A percentile compares a stretch with the other conserved stretches of the same genome.
Evolutionary conservation across 2,797 vertebrate species (phyloP).

Genomic region (Chaetophractus vellerosus): DNA sequence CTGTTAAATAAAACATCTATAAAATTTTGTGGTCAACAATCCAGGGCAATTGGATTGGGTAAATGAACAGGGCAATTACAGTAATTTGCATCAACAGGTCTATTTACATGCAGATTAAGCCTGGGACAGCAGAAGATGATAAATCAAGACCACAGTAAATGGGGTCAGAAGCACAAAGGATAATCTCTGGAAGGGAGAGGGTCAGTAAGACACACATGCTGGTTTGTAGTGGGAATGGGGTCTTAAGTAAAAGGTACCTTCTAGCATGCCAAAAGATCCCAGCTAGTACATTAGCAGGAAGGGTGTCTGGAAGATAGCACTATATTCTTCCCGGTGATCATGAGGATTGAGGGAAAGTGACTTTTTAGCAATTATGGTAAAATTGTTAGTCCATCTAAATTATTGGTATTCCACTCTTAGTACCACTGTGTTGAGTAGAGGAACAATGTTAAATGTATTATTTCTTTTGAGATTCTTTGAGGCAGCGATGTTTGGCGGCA

Average conservation of each 20-base stretch:
- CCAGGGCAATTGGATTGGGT: not conserved
- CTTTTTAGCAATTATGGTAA: conserved; percentile 61
- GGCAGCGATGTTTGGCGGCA: conserved; percentile 12
- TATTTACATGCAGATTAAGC: conserved; percentile 46
- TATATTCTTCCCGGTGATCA: not conserved
- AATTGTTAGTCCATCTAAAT: conserved; percentile 5
- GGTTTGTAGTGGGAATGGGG: not conserved
- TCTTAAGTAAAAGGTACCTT: conserved; percentile 51
- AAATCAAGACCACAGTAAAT: conserved; percentile 28
- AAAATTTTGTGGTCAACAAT: conserved; percentile 26
- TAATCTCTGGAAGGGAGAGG: not conserved
- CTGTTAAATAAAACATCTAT: conserved; percentile 47
- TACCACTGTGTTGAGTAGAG: not conserved
- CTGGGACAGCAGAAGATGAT: conserved; percentile 37
- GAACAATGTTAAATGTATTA: conserved; percentile 47
- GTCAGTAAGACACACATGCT: not conserved
- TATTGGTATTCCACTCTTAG: conserved; percentile 35
- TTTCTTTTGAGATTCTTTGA: conserved; percentile 22
- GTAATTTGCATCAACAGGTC: not conserved
- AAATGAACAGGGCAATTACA: conserved; percentile 42
- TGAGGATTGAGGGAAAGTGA: conserved; percentile 25
- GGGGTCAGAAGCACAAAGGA: not conserved
- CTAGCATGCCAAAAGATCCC: not conserved
- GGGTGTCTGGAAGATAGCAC: not conserved
- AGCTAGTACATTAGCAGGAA: not conserved